A percentile compares a stretch with the other conserved stretches of the same genome.
phyloP scores from a whole-genome alignment of 2,888 invertebrate genomes.

The Prostheceraeus crozeri region DNA sequence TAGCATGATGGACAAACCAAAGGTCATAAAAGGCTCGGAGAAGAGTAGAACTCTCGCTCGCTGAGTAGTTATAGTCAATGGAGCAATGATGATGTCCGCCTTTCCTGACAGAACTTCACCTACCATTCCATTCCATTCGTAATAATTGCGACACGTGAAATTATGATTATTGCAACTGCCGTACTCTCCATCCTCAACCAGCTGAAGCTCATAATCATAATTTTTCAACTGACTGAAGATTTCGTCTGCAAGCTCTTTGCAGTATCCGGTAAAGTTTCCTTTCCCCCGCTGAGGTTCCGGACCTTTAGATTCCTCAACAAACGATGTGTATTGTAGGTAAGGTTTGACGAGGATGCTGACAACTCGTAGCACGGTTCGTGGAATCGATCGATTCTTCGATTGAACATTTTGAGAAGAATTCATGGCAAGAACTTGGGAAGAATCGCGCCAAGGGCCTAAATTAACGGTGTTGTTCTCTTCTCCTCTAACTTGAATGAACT shows the following conservation, averaged over 20 bases:
- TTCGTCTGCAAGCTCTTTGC: conserved; percentile 78
- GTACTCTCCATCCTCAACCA: conserved; percentile 77
- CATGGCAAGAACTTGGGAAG: too few species aligned
- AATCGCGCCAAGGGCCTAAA: too few species aligned
- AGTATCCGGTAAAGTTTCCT: conserved; percentile 68
- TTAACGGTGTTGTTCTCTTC: too few species aligned
- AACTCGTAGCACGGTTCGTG: conserved; percentile 17
- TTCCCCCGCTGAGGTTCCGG: conserved; percentile 18
- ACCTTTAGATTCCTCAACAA: neutral
- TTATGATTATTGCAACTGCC: conserved; percentile 63
- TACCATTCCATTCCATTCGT: conserved; percentile 74
- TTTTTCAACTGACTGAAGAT: conserved; percentile 73
- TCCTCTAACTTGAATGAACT: too few species aligned
- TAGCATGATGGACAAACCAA: conserved; percentile 40
- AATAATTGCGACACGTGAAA: too few species aligned
- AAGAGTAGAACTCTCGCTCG: conserved; percentile 39
- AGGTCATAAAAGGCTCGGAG: conserved; percentile 41
- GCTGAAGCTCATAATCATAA: conserved; percentile 74
- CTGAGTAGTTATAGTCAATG: conserved; percentile 38
- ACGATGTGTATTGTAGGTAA: neutral
- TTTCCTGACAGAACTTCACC: conserved; percentile 57
- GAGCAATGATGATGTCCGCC: conserved; percentile 36
- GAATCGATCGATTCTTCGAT: neutral
- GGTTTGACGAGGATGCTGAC: conserved; percentile 29
- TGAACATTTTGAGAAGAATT: neutral